phyloP scores from a whole-genome alignment of 92 coral and sea anemone genomes.

The Porites lobata region DNA sequence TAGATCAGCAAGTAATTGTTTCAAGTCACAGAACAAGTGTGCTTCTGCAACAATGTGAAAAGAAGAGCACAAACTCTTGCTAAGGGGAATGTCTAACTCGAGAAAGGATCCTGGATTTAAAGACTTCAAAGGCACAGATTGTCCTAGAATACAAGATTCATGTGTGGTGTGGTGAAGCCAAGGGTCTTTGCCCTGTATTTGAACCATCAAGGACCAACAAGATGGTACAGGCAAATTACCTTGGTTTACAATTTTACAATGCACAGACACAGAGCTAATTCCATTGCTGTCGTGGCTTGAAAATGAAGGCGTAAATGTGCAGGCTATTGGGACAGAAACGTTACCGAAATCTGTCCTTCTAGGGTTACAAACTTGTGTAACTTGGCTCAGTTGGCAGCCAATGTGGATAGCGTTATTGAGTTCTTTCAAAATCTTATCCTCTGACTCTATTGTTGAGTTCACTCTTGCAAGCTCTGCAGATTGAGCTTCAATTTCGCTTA shows the following conservation, averaged over 20 bases:
- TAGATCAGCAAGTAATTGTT: conserved; percentile 16
- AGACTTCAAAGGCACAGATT: conserved; percentile 26
- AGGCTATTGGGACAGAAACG: neutral
- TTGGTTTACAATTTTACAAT: conserved; percentile 46
- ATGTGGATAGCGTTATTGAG: conserved; percentile 57
- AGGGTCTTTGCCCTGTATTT: conserved; percentile 28
- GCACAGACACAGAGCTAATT: neutral
- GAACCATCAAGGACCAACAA: conserved; percentile 37
- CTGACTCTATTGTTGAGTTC: conserved; percentile 19
- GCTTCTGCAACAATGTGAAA: conserved; percentile 31
- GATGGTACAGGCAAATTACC: conserved; percentile 31
- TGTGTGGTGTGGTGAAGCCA: conserved; percentile 4
- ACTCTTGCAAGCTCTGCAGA: conserved; percentile 38
- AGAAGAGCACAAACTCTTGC: conserved; percentile 15
- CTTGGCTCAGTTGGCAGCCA: conserved; percentile 39
- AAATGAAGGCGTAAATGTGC: conserved; percentile 31
- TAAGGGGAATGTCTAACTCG: conserved; percentile 31
- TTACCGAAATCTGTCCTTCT: neutral
- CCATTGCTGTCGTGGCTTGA: conserved; percentile 1
- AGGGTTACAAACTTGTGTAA: neutral
- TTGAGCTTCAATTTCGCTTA: conserved; percentile 32
- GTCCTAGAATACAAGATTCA: neutral
- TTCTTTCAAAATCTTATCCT: conserved; percentile 60
- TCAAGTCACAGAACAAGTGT: conserved; percentile 38
- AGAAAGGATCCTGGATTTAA: conserved; percentile 17